Base-by-base conservation (phyloP, 2,888 invertebrate species). In the Tetrapedia diversipes region DNA sequence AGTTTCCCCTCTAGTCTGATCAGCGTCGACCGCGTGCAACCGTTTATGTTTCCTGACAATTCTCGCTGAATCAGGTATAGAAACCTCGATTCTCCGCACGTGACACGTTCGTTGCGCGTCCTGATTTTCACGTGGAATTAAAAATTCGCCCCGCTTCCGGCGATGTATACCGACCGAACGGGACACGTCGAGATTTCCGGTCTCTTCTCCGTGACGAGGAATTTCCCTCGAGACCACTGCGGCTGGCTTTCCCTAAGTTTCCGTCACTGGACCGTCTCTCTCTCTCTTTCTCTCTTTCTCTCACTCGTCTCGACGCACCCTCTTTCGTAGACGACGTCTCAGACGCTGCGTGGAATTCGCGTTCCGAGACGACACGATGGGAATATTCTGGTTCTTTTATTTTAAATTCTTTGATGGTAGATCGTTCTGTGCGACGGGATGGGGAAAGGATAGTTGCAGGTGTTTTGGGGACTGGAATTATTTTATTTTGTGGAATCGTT, bases 171-270 rank as follows among this genome's bases (percentile, higher is more conserved):
- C 27, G 22, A 27, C 32, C n/a, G 59, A 22, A 14, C 45, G 34
- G n/a, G 27, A 45, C 75, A 57, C 49, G 37, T 29, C 51, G 67
- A 78, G 78, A 83, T 78, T 78, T 70, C 73, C 72, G 69, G 71
- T 41, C 68, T 64, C 72, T 78, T 74, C 65, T 80, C 73, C 74
- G 77, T 78, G 87, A 82, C 85, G 79, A 85, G 74, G 81, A 88
- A 88, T 88, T 88, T 88, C 88, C 88, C 88, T 59, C 22, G 88
- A 85, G 88, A 85, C 63, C 49, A 63, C 63, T 39, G 54, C 54
- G 57, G 45, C 60, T 53, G 66, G 45, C 53, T 63, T 71, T 56
- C 41, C 65, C 74, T 43, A 66, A 81, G 63, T 68, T 72, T 65
- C 68, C 32, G 14, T 29, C 43, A 16, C 11, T 32, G 53, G 51